Base-by-base conservation (phyloP, 1,140 invertebrate species). In the Trypoxylus dichotomus region DNA sequence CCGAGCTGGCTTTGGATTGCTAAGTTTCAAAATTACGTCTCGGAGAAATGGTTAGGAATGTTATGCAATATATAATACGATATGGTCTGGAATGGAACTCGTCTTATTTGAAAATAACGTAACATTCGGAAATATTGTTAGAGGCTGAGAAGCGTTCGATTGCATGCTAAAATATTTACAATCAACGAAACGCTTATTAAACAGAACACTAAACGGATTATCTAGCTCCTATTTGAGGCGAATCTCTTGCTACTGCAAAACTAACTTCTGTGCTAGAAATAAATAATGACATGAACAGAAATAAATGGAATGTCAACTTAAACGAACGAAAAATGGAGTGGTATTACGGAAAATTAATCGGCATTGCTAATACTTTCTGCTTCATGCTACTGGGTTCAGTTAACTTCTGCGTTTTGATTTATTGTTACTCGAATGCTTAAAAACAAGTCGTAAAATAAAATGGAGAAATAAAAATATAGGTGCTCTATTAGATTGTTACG, bases 341-440 rank as follows among this genome's bases (percentile, higher is more conserved):
- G 47, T 54, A 24, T 6, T 68, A 27, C 60, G 58, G 58, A 60
- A 60, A 60, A 24, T 60, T 1, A 24, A 60, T 7, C 7, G 8
- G 21, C n/a, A 60, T n/a, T 68, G 24, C 21, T 68, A 37, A n/a
- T 54, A 19, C 7, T 29, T 25, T 29, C 27, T 68, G 60, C 27
- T 68, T 27, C 60, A 68, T 68, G 60, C 60, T 68, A 68, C 60
- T 68, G 60, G 21, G 24, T 27, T 27, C 60, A 21, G 24, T 68
- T 54, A 58, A 58, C 5, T 10, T 68, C 58, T 68, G 21, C 24
- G 3, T 5, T 68, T 68, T 24, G 19, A 27, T 27, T 68, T 15
- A 13, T 37, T 37, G 32, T 68, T 68, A 68, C 11, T 27, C 11
- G 7, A 27, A 29, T 29, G 60, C 47, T n/a, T 27, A 68, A 68